A percentile compares a stretch with the other conserved stretches of the same genome.
These are phyloP conservation scores for Drosophila siamana DNA, from an alignment of 2,888 invertebrate species.

Conservation along the genomic window DNA sequence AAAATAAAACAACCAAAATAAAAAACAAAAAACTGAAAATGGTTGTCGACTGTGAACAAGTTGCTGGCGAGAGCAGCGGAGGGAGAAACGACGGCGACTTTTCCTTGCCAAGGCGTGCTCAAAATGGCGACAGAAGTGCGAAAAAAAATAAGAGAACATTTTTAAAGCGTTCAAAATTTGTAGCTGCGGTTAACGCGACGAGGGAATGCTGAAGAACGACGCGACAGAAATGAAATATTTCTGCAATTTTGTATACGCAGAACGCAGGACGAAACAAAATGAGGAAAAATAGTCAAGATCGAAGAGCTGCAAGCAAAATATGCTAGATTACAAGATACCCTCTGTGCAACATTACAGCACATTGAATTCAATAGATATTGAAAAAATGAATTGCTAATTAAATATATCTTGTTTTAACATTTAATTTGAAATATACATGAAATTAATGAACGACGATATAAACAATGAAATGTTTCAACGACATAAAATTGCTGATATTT, in stretches of 20 bases:
- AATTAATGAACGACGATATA: neutral
- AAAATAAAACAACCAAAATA: too few relatives aligned
- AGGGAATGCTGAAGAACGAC: conserved; percentile 5
- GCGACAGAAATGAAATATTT: conserved; percentile 63
- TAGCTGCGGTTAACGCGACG: conserved; percentile 44
- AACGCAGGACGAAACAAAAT: conserved; percentile 15
- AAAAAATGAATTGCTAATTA: too few relatives aligned
- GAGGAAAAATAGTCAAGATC: conserved; percentile 15
- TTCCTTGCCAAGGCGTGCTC: conserved; percentile 49
- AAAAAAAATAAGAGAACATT: conserved; percentile 43
- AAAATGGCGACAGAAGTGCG: conserved; percentile 69
- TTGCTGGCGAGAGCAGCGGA: conserved; percentile 35
- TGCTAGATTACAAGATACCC: conserved; percentile 25
- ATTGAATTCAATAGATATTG: too few relatives aligned
- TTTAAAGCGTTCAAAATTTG: conserved; percentile 70
- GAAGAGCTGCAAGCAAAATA: conserved; percentile 7
- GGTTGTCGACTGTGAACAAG: conserved; percentile 21
- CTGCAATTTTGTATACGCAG: conserved; percentile 42
- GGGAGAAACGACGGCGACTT: conserved; percentile 38
- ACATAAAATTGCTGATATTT: too few relatives aligned
- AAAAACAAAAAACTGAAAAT: conserved; percentile 14
- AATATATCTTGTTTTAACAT: too few relatives aligned
- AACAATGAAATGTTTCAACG: too few relatives aligned
- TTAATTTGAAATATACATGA: neutral
- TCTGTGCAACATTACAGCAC: too few relatives aligned